These are phyloP conservation scores for Rhamphomyia laevipes DNA, from an alignment of 2,888 invertebrate genomes.

Conservation along the genomic window DNA sequence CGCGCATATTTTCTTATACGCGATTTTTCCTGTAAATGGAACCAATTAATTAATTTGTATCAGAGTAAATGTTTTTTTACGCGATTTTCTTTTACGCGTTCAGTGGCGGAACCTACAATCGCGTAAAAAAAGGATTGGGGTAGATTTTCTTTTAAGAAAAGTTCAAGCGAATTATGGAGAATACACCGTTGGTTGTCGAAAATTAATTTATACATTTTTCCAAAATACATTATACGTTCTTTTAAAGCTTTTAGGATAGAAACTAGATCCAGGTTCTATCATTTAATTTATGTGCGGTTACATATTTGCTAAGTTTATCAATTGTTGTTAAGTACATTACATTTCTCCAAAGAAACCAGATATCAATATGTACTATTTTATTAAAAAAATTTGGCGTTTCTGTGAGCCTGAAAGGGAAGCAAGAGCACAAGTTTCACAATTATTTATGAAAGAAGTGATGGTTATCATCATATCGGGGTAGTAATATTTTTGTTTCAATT, in stretches of 20 bases:
- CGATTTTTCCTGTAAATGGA: too few species aligned
- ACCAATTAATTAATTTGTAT: too few species aligned
- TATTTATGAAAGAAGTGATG: not conserved
- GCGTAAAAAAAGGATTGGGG: too few species aligned
- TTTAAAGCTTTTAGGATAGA: slow-evolving; percentile 6
- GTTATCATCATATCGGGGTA: not conserved
- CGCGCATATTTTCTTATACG: too few species aligned
- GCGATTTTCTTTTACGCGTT: too few species aligned
- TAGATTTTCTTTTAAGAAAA: slow-evolving; percentile 4
- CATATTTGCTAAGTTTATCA: slow-evolving; percentile 2
- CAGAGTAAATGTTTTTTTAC: too few species aligned
- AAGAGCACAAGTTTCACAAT: not conserved
- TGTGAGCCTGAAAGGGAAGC: not conserved
- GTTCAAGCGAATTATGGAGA: not conserved
- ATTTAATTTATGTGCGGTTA: not conserved
- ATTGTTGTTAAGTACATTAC: slow-evolving; percentile 2
- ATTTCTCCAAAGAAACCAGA: slow-evolving; percentile 4
- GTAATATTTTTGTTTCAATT: not conserved
- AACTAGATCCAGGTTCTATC: slow-evolving; percentile 1
- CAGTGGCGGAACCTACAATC: too few species aligned
- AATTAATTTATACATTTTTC: too few species aligned
- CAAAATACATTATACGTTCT: too few species aligned
- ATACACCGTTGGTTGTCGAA: too few species aligned
- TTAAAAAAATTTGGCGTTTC: not conserved
- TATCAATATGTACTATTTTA: slow-evolving; percentile 2